Evolutionary conservation across 2,113 vertebrate genomes (phyloP), one percentile per base, ranked within the genome.

Genomic region (Pollimyrus isidori): DNA sequence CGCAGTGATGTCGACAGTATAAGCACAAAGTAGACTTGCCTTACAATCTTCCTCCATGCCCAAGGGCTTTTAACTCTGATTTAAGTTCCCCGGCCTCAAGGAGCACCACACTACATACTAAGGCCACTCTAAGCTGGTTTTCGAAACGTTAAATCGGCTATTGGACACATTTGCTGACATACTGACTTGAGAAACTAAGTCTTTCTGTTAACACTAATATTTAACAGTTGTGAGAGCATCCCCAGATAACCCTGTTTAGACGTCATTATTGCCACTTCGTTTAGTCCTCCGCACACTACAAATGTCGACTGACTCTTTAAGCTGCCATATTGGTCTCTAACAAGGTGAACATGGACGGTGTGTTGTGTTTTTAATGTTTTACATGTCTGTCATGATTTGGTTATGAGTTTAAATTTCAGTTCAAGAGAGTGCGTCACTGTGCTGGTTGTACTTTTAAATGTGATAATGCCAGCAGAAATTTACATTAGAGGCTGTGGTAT

Each of bases 101-200:
- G 21, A 87, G 58, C 49, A 58, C 56, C 30, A n/a, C 86, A 89
- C 80, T 90, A 88, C 50, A 90, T 21, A 62, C 84, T 15, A 23
- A 39, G 39, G 45, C 83, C 65, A 48, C 90, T 80, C 83, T n/a
- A 52, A 2, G 53, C 91, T 62, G 73, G 21, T 92, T 86, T 69
- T 50, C 30, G 26, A 65, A 45, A 26, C 49, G 53, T 86, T 30
- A 26, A 35, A 65, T 45, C 6, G n/a, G 52, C 52, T 21, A 48
- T 73, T 88, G 87, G 86, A 48, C 46, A 86, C 30, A n/a, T 42
- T 87, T 56, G 49, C 46, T 50, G 48, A 26, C 45, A 87, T 11
- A 17, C 42, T 83, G 80, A 45, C 42, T 45, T 56, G 9, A 21
- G 35, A 35, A 35, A 35, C 35, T 35, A 35, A 35, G 35, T 35